A percentile compares a stretch with the other conserved stretches of the same genome.
phyloP scores from a whole-genome alignment of 2,888 invertebrate species.

The Sialis fuliginosa region DNA sequence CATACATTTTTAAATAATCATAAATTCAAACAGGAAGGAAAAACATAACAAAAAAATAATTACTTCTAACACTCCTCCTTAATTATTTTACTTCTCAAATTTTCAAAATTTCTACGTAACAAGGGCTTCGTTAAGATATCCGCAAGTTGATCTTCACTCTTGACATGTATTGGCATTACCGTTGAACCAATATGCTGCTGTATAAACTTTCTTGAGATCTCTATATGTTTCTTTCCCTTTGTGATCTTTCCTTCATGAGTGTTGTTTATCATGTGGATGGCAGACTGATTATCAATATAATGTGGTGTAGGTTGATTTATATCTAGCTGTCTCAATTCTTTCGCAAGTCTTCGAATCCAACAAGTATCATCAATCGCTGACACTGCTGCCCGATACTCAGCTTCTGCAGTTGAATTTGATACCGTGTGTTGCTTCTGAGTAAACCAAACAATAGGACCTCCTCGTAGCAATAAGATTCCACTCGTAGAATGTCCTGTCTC shows the following conservation, averaged over 20 bases:
- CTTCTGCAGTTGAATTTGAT: constrained; percentile 15
- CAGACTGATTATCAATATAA: constrained; percentile 13
- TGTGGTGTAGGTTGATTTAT: constrained; percentile 4
- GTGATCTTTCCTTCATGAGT: constrained; percentile 7
- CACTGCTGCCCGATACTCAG: constrained; percentile 16
- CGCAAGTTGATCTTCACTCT: constrained; percentile 6
- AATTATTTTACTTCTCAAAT: constrained; percentile 3
- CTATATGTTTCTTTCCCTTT: constrained; percentile 23
- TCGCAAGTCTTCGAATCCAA: constrained; percentile 8
- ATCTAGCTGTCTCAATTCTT: constrained; percentile 2
- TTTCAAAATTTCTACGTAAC: not conserved
- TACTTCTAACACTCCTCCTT: constrained; percentile 1
- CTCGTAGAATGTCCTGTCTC: constrained; percentile 9
- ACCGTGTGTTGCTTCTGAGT: constrained; percentile 8
- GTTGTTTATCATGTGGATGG: constrained; percentile 9
- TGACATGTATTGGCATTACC: constrained; percentile 1
- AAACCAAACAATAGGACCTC: constrained; percentile 10
- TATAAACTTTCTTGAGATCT: constrained; percentile 8
- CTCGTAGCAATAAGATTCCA: constrained; percentile 9
- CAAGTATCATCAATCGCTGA: constrained; percentile 9
- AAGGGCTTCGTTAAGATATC: constrained; percentile 9
- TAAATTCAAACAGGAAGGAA: too few relatives aligned
- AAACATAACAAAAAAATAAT: too few relatives aligned
- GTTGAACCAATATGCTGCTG: not conserved
- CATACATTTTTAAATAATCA: too few relatives aligned